Evolutionary conservation across 2,888 invertebrate genomes (phyloP).

Genomic region (Diogma glabrata): DNA sequence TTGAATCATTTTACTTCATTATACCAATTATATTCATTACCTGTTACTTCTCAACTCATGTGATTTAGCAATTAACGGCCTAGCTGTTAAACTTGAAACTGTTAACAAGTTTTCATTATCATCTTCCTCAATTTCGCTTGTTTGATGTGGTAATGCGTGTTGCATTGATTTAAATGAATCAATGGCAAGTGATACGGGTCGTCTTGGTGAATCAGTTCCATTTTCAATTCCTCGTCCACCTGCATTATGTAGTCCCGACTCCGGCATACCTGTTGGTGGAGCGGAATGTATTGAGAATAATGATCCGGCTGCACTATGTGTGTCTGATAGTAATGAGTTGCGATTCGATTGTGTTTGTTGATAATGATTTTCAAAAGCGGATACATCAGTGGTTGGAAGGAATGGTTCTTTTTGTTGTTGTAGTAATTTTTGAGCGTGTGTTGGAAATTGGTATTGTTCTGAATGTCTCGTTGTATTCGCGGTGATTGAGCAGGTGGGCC

Average conservation of each 20-base stretch:
- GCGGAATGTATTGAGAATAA: conserved; percentile 58
- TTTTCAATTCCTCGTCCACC: conserved; percentile 23
- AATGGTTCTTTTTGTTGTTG: neutral
- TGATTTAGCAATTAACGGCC: conserved; percentile 58
- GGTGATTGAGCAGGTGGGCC: conserved; percentile 34
- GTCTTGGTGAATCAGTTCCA: conserved; percentile 26
- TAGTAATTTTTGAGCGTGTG: conserved; percentile 35
- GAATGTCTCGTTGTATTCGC: conserved; percentile 28
- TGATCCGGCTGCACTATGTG: conserved; percentile 40
- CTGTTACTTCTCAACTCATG: conserved; percentile 40
- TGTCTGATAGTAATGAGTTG: conserved; percentile 22
- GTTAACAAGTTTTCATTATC: conserved; percentile 63
- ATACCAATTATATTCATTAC: conserved; percentile 4
- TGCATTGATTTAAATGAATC: conserved; percentile 36
- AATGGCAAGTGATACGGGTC: conserved; percentile 40
- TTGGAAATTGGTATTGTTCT: neutral
- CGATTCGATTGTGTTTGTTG: conserved; percentile 5
- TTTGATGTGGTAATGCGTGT: conserved; percentile 34
- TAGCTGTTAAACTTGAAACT: conserved; percentile 58
- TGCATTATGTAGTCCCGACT: conserved; percentile 24
- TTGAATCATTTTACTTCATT: neutral
- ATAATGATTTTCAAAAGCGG: conserved; percentile 10
- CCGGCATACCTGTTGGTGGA: conserved; percentile 41
- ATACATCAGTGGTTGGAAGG: conserved; percentile 13
- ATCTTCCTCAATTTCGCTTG: conserved; percentile 44